These are phyloP conservation scores for Arctopsyche grandis DNA, from an alignment of 1,140 invertebrate species.

Conservation along the genomic window DNA sequence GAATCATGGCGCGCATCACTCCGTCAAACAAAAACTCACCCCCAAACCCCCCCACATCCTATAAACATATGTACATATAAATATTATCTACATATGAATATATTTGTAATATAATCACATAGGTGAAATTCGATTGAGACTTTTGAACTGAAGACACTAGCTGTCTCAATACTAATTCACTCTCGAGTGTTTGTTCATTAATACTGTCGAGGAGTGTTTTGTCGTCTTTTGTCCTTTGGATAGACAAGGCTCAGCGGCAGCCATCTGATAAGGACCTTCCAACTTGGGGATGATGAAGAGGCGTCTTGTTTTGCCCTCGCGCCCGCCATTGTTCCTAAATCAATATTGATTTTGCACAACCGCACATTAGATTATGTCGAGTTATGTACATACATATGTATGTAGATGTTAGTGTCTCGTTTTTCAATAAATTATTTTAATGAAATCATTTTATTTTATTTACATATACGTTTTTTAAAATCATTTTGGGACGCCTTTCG, in stretches of 20 bases:
- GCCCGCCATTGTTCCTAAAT: slow-evolving; percentile 14
- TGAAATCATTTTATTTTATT: no score
- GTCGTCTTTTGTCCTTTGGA: slow-evolving; percentile 3
- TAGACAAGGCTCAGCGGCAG: slow-evolving; percentile 7
- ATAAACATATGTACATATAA: no score
- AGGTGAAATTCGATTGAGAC: no score
- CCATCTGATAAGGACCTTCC: background rate
- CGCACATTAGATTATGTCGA: background rate
- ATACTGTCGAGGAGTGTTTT: background rate
- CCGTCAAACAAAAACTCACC: background rate
- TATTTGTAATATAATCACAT: no score
- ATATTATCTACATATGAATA: no score
- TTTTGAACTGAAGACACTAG: background rate
- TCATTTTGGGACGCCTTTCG: no score
- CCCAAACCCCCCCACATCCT: no score
- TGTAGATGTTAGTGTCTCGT: no score
- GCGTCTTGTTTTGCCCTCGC: slow-evolving; percentile 16
- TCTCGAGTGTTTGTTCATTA: slow-evolving; percentile 3
- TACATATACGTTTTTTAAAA: no score
- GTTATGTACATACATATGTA: no score
- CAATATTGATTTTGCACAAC: slow-evolving; percentile 14
- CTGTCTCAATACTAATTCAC: background rate
- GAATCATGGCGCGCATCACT: background rate
- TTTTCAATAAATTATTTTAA: no score
- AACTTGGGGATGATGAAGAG: slow-evolving; percentile 9